Conservation (phyloP, 1,140 invertebrate species). For the Sycophila sp. region DNA sequence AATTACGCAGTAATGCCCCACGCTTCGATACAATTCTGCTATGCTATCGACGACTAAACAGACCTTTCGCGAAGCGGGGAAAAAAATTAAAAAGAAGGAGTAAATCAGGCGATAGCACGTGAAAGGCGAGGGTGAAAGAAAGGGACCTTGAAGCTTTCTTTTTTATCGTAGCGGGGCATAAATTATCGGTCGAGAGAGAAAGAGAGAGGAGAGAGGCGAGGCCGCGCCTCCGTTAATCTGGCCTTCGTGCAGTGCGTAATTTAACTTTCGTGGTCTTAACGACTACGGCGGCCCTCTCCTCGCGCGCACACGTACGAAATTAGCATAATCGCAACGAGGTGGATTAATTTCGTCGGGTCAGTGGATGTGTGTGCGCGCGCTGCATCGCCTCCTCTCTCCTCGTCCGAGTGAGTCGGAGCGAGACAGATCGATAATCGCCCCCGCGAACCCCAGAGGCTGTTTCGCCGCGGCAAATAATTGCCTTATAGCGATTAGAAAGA, state of each 20-base stretch:
- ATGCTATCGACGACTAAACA: no score
- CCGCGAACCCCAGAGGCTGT: no score
- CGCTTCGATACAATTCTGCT: no score
- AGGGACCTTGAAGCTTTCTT: conserved; percentile 5
- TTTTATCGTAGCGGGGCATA: not conserved
- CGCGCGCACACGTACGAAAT: conserved; percentile 33
- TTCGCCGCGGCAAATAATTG: not conserved
- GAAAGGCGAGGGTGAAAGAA: not conserved
- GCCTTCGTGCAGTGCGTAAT: conserved; percentile 50
- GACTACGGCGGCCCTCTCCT: no score
- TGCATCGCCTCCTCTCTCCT: not conserved
- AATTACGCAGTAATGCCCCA: no score
- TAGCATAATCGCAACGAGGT: conserved; percentile 47
- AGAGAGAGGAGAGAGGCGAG: conserved; percentile 8
- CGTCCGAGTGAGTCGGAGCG: not conserved
- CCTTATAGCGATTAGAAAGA: not conserved
- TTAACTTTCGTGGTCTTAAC: conserved; percentile 52
- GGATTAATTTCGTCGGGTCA: conserved; percentile 44
- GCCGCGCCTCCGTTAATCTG: conserved; percentile 29
- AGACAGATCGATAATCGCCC: no score
- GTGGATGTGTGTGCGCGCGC: not conserved
- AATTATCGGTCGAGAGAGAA: not conserved
- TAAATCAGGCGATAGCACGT: not conserved
- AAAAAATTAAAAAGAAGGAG: not conserved
- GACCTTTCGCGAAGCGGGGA: not conserved